Conservation (phyloP, 2,888 invertebrate genomes). For the Orchestes rusci region DNA sequence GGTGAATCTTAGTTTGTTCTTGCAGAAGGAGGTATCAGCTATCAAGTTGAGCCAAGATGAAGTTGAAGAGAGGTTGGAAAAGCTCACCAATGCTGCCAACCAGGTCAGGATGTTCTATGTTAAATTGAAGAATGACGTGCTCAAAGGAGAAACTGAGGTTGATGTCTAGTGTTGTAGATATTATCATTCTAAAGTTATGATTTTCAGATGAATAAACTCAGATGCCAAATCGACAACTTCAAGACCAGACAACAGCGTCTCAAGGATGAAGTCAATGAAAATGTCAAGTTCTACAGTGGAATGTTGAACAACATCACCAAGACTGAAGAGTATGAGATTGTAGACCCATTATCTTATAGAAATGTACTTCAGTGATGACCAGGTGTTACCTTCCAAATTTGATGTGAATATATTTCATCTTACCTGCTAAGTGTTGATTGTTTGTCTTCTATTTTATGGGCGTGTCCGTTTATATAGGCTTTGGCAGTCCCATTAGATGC, state of each 20-base stretch:
- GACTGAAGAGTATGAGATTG: slow-evolving; percentile 27
- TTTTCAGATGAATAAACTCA: slow-evolving; percentile 29
- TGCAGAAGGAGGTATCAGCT: slow-evolving; percentile 31
- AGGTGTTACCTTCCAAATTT: no score
- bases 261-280: slow-evolving; percentile 31
- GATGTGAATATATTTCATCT: no score
- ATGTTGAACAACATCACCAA: slow-evolving; percentile 27
- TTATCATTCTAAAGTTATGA: no score
- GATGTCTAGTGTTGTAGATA: no score
- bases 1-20: not conserved
- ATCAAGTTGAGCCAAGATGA: slow-evolving; percentile 30
- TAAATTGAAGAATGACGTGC: slow-evolving; percentile 30
- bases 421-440: slow-evolving; percentile 49
- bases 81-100: slow-evolving; percentile 32
- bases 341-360: no score
- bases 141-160: slow-evolving; percentile 34
- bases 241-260: slow-evolving; percentile 31
- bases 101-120: slow-evolving; percentile 36
- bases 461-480: slow-evolving; percentile 46
- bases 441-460: slow-evolving; percentile 43
- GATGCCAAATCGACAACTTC: slow-evolving; percentile 36
- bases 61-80: slow-evolving; percentile 35
- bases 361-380: no score
- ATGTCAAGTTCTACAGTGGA: slow-evolving; percentile 30
- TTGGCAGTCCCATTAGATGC: slow-evolving; percentile 42